A percentile compares a stretch with the other conserved stretches of the same genome.
These are phyloP conservation scores for Hemithea aestivaria DNA, from an alignment of 2,888 invertebrate genomes.

Conservation along the genomic window DNA sequence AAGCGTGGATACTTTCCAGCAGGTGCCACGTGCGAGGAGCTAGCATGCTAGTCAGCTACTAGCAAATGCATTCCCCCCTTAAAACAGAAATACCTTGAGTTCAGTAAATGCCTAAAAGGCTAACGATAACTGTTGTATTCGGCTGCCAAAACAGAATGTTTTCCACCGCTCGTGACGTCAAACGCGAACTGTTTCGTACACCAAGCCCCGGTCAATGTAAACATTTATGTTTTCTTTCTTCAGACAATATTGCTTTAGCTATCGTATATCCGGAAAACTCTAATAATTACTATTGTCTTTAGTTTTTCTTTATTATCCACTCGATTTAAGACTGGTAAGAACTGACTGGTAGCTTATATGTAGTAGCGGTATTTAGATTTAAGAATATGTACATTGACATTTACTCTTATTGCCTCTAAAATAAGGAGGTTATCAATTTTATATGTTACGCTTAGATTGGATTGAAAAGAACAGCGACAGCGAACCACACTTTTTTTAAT, in stretches of 20 bases:
- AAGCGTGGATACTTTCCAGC: too few relatives aligned
- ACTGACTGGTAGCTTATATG: too few relatives aligned
- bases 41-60: too few relatives aligned
- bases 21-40: too few relatives aligned
- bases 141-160: constrained; percentile 31
- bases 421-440: constrained; percentile 30
- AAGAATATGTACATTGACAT: too few relatives aligned
- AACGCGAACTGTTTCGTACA: constrained; percentile 51
- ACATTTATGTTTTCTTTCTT: constrained; percentile 50
- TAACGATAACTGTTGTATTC: constrained; percentile 31
- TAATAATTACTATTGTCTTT: constrained; percentile 30
- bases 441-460: too few relatives aligned
- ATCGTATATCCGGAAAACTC: constrained; percentile 13
- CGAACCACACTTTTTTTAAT: too few relatives aligned
- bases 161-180: constrained; percentile 55
- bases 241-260: constrained; percentile 24
- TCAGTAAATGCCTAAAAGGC: constrained; percentile 24
- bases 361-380: too few relatives aligned
- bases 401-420: too few relatives aligned
- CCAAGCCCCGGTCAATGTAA: constrained; percentile 51
- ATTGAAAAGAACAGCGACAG: too few relatives aligned
- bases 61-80: background rate
- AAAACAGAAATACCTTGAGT: constrained; percentile 1
- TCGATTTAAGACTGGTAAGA: too few relatives aligned
- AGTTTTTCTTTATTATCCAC: too few relatives aligned